Base-by-base conservation (phyloP, 1,140 invertebrate genomes). In the Brachionus sp. region DNA sequence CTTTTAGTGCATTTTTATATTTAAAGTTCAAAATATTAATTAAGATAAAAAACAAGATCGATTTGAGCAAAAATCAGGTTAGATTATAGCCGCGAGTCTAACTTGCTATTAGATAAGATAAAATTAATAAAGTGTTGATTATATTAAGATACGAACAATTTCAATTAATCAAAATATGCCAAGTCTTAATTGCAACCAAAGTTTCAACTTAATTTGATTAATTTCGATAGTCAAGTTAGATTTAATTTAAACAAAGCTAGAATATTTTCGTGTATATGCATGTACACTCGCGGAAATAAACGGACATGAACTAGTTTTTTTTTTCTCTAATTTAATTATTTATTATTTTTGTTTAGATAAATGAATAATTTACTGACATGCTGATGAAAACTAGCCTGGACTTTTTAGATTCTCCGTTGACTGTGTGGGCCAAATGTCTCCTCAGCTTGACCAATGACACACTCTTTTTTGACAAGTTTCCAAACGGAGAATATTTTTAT, bases 401-500 rank as follows among this genome's bases (percentile, higher is more conserved):
- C 70, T 75, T 25, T 75, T 23, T 75, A 10, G 39, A 75, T 13
- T 75, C 70, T 12, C 37, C 39, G 2, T 29, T 75, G 39, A 39
- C 25, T 16, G 42, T 75, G 10, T 75, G 70, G 70, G 70, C 70
- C 23, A 75, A 75, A 25, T 46, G 70, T 75, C 23, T 50, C 0
- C 37, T 73, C 33, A 42, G 37, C 35, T 46, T 75, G 42, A 46
- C 16, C 19, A 46, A 75, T 46, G 39, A 75, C 12, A n/a, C n/a
- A 25, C 35, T 66, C 12, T 29, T 10, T 19, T 80, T 35, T 13
- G 50, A 80, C 35, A 37, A 19, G n/a, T 80, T 80, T 80, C 50
- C 77, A 23, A 62, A 62, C 25, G 77, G 77, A 3, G 50, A 42
- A 42, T 66, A 80, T 13, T 80, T 80, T 62, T 62, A 80, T 37